Conservation (phyloP, 2,113 vertebrate genomes). For the Amphiprion percula region DNA sequence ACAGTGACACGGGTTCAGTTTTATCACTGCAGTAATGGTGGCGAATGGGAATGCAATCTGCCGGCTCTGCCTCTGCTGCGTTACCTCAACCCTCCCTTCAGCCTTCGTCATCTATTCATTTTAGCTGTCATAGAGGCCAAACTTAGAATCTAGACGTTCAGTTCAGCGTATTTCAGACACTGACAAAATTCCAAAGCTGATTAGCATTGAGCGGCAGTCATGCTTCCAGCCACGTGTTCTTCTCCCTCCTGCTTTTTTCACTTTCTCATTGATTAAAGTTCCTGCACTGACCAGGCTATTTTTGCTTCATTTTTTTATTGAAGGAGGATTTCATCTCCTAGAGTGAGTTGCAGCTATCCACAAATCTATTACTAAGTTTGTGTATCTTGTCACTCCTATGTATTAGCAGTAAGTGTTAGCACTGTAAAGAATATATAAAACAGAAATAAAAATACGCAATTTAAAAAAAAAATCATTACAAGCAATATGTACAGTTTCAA, state of each 20-base stretch:
- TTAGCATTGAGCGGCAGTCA: conserved; percentile 55
- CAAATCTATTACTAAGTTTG: too few relatives aligned
- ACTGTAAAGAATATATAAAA: too few relatives aligned
- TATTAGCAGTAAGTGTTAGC: too few relatives aligned
- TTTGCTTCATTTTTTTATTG: too few relatives aligned
- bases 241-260: conserved; percentile 16
- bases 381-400: too few relatives aligned
- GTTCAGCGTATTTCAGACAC: conserved; percentile 39
- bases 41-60: background rate
- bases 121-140: too few relatives aligned
- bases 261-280: conserved; percentile 26
- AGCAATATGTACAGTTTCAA: too few relatives aligned
- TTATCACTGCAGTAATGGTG: conserved; percentile 35
- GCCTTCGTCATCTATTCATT: background rate
- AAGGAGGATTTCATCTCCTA: too few relatives aligned
- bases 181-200: conserved; percentile 44
- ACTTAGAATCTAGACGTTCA: background rate
- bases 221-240: conserved; percentile 38
- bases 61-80: background rate
- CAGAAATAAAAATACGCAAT: too few relatives aligned
- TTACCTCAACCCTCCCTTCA: background rate
- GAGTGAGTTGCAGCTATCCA: too few relatives aligned
- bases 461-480: too few relatives aligned
- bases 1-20: conserved; percentile 7
- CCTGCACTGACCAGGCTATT: background rate